These are phyloP conservation scores for Sericinus montela DNA, from an alignment of 2,888 invertebrate species.

Conservation along the genomic window DNA sequence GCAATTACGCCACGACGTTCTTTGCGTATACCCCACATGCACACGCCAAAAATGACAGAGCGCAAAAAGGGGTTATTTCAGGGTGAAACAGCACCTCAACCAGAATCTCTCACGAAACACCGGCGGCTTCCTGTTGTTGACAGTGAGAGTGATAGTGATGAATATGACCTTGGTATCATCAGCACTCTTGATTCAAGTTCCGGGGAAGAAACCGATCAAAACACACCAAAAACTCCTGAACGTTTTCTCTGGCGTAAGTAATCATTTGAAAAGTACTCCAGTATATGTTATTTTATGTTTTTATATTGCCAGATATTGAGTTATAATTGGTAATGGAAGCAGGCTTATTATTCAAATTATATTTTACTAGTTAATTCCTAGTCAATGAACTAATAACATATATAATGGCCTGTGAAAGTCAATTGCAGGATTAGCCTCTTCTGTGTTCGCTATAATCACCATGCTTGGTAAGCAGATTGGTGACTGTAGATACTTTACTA, in stretches of 20 bases:
- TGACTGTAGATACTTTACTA: no score
- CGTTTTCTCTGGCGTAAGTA: slow-evolving; percentile 60
- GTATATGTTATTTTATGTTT: no score
- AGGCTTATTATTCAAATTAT: no score
- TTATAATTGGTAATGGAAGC: no score
- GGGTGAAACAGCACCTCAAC: slow-evolving; percentile 33
- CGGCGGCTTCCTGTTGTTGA: slow-evolving; percentile 62
- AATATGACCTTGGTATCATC: slow-evolving; percentile 79
- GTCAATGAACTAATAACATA: no score
- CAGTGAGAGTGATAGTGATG: slow-evolving; percentile 72
- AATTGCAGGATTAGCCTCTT: no score
- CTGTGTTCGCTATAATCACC: no score
- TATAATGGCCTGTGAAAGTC: no score
- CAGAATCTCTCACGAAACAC: slow-evolving; percentile 63
- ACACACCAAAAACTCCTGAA: slow-evolving; percentile 57
- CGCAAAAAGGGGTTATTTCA: slow-evolving; percentile 83
- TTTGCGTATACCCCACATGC: slow-evolving; percentile 50
- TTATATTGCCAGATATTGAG: no score
- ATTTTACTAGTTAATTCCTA: no score
- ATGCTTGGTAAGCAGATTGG: no score
- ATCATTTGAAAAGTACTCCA: background rate
- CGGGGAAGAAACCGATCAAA: slow-evolving; percentile 61
- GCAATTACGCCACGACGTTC: slow-evolving; percentile 64
- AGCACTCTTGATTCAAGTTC: slow-evolving; percentile 75
- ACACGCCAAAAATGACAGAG: slow-evolving; percentile 80